phyloP scores from a whole-genome alignment of 2,888 invertebrate genomes.

The Ferdinandea cuprea region DNA sequence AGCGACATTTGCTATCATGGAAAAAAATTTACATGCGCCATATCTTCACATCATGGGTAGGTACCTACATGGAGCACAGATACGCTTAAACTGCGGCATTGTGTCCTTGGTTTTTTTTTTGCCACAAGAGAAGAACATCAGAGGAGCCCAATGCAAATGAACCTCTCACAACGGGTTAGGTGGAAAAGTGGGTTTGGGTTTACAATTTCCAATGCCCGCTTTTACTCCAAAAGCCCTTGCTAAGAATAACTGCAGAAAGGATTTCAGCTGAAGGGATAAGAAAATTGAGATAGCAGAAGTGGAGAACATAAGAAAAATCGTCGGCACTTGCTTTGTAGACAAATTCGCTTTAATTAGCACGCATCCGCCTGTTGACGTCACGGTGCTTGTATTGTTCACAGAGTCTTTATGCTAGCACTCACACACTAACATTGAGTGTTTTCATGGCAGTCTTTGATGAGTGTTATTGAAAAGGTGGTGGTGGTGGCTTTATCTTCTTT shows the following conservation, averaged over 20 bases:
- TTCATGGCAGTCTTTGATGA: slow-evolving; percentile 41
- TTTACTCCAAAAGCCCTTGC: slow-evolving; percentile 46
- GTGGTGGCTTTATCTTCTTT: slow-evolving; percentile 1
- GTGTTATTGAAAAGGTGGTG: background rate
- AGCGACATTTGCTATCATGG: slow-evolving; percentile 54
- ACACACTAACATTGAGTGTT: slow-evolving; percentile 62
- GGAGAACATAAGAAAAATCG: slow-evolving; percentile 55
- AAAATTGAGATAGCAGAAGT: slow-evolving; percentile 29
- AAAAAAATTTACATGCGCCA: slow-evolving; percentile 44
- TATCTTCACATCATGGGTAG: slow-evolving; percentile 19
- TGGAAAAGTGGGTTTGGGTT: slow-evolving; percentile 8
- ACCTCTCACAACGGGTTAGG: background rate
- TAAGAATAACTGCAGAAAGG: slow-evolving; percentile 1
- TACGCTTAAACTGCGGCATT: slow-evolving; percentile 65
- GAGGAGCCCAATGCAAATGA: slow-evolving; percentile 11
- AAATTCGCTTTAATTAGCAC: slow-evolving; percentile 75
- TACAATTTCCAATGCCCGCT: slow-evolving; percentile 35
- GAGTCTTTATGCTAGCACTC: slow-evolving; percentile 52
- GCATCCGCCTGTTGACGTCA: slow-evolving; percentile 73
- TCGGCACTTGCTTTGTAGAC: slow-evolving; percentile 74
- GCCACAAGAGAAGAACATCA: slow-evolving; percentile 18
- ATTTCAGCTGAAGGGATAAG: background rate
- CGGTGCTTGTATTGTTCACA: slow-evolving; percentile 61
- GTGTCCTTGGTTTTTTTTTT: slow-evolving; percentile 57
- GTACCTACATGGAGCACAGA: no score